Evolutionary conservation across 2,888 invertebrate species (phyloP).

Genomic region (Lasioglossum oenotherae): DNA sequence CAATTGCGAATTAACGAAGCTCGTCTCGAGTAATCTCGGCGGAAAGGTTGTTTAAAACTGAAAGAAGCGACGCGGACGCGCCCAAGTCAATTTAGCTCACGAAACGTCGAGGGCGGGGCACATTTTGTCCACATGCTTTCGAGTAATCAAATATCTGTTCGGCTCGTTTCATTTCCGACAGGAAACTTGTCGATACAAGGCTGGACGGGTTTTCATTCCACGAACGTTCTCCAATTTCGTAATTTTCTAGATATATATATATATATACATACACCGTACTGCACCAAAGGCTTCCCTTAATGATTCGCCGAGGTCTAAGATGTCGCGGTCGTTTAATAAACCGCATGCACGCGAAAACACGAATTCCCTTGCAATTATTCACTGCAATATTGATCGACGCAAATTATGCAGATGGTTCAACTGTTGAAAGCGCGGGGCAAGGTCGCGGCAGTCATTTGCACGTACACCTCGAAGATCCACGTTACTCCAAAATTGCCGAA

Average conservation of each 20-base stretch:
- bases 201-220: background rate
- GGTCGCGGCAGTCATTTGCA: slow-evolving; percentile 29
- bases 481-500: slow-evolving; percentile 12
- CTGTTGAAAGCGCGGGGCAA: slow-evolving; percentile 43
- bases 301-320: background rate
- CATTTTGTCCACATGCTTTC: slow-evolving; percentile 6
- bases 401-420: slow-evolving; percentile 56
- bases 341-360: slow-evolving; percentile 11
- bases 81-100: slow-evolving; percentile 16
- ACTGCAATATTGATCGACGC: slow-evolving; percentile 51
- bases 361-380: slow-evolving; percentile 43
- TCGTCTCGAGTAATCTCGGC: background rate
- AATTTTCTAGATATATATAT: background rate
- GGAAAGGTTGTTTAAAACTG: background rate
- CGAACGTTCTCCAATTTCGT: background rate
- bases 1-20: background rate
- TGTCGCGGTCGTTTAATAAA: background rate
- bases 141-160: slow-evolving; percentile 25
- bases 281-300: background rate
- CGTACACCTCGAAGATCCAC: slow-evolving; percentile 18
- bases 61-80: background rate
- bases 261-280: background rate
- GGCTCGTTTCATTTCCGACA: background rate
- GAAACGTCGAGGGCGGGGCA: slow-evolving; percentile 16
- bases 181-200: background rate